Conservation (phyloP, 2,888 invertebrate species). For the Eupithecia exiguata region DNA sequence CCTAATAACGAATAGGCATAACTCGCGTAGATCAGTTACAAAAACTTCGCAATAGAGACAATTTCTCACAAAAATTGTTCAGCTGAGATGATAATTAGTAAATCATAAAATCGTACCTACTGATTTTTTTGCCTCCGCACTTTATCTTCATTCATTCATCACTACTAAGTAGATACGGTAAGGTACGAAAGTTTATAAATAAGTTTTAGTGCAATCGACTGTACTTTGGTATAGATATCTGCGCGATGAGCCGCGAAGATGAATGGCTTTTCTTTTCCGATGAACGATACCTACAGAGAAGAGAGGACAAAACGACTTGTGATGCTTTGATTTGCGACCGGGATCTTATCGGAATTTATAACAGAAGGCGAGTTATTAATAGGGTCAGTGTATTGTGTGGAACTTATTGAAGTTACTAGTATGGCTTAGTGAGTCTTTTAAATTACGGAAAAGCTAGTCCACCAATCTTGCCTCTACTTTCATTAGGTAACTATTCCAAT, state of each 20-base stretch:
- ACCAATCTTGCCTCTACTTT: too few species aligned
- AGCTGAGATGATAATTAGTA: not conserved
- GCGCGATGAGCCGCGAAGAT: slow-evolving; percentile 40
- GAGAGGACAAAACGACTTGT: slow-evolving; percentile 17
- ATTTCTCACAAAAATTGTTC: not conserved
- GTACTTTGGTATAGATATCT: slow-evolving; percentile 16
- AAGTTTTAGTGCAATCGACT: not conserved
- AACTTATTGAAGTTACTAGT: not conserved
- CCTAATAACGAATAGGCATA: too few species aligned
- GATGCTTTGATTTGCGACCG: slow-evolving; percentile 8
- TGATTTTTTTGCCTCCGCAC: not conserved
- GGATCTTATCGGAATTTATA: not conserved
- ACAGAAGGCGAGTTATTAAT: not conserved
- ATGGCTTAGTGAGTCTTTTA: not conserved
- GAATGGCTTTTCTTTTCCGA: slow-evolving; percentile 27
- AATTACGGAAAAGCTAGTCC: too few species aligned
- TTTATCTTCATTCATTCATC: not conserved
- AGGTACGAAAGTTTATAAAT: not conserved
- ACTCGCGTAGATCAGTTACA: not conserved
- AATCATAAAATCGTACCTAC: not conserved
- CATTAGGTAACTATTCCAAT: too few species aligned
- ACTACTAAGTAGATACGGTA: not conserved
- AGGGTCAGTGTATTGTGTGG: not conserved
- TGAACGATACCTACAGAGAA: slow-evolving; percentile 17
- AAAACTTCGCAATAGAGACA: not conserved